These are phyloP conservation scores for Siderastrea radians DNA, from an alignment of 92 coral and sea anemone species.

Conservation along the genomic window DNA sequence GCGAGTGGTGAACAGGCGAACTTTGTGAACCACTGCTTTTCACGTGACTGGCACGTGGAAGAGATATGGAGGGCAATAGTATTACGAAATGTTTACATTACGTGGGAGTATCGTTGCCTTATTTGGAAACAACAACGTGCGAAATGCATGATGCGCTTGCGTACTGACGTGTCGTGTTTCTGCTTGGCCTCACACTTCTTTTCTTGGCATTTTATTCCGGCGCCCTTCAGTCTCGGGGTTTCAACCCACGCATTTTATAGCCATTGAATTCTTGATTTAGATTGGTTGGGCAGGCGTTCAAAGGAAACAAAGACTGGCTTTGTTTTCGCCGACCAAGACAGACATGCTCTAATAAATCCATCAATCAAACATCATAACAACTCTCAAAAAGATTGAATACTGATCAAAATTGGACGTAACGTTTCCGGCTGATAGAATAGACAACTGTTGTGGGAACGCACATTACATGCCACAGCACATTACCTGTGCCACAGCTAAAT, in stretches of 20 bases:
- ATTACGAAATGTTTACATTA: slow-evolving; percentile 1
- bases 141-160: slow-evolving; percentile 19
- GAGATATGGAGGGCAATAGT: background rate
- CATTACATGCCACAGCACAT: too few relatives aligned
- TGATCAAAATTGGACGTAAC: background rate
- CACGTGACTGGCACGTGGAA: slow-evolving; percentile 49
- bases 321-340: background rate
- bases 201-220: background rate
- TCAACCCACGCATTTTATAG: background rate
- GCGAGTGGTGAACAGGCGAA: background rate
- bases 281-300: background rate
- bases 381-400: background rate
- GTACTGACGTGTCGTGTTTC: slow-evolving; percentile 17
- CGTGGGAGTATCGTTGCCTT: slow-evolving; percentile 18
- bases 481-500: too few relatives aligned
- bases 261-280: background rate
- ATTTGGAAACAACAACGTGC: slow-evolving; percentile 2
- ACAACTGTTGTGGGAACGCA: too few relatives aligned
- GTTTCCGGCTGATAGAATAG: too few relatives aligned
- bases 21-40: background rate
- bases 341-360: slow-evolving; percentile 18
- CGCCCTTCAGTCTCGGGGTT: background rate
- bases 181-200: background rate
- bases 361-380: background rate
- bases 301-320: background rate